These are phyloP conservation scores for Petromus typicus DNA, from an alignment of 2,113 vertebrate genomes.

Conservation along the genomic window DNA sequence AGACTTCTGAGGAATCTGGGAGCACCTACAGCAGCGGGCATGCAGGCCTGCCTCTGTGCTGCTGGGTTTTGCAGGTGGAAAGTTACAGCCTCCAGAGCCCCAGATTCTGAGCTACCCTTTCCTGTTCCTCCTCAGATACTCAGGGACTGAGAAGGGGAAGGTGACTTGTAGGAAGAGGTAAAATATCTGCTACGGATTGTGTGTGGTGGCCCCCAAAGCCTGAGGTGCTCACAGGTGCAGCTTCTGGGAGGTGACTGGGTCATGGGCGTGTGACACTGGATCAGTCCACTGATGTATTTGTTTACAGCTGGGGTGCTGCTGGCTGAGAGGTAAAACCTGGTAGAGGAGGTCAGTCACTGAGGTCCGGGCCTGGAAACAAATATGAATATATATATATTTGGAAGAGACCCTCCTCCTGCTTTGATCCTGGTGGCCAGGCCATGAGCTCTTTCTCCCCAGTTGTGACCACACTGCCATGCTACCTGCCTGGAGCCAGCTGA, in stretches of 20 bases:
- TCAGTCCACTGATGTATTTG: neutral
- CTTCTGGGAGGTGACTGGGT: neutral
- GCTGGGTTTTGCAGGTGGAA: neutral
- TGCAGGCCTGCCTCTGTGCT: neutral
- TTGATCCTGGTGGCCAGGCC: neutral
- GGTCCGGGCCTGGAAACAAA: neutral
- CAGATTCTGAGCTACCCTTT: neutral
- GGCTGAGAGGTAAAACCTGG: neutral
- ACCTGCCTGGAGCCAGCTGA: neutral
- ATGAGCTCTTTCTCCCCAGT: neutral
- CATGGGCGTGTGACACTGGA: neutral
- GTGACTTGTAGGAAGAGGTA: neutral
- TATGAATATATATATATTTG: neutral
- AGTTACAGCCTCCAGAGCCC: neutral
- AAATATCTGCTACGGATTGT: neutral
- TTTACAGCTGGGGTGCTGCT: neutral
- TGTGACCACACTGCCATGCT: neutral
- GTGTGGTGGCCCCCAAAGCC: neutral
- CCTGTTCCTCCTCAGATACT: neutral
- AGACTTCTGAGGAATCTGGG: neutral
- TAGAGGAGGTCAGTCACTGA: neutral
- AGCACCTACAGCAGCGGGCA: accelerated
- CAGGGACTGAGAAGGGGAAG: neutral
- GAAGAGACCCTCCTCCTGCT: neutral
- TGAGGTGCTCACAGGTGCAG: neutral